These are phyloP conservation scores for Apodemus sylvaticus DNA, from an alignment of 2,113 vertebrate species.

Conservation along the genomic window DNA sequence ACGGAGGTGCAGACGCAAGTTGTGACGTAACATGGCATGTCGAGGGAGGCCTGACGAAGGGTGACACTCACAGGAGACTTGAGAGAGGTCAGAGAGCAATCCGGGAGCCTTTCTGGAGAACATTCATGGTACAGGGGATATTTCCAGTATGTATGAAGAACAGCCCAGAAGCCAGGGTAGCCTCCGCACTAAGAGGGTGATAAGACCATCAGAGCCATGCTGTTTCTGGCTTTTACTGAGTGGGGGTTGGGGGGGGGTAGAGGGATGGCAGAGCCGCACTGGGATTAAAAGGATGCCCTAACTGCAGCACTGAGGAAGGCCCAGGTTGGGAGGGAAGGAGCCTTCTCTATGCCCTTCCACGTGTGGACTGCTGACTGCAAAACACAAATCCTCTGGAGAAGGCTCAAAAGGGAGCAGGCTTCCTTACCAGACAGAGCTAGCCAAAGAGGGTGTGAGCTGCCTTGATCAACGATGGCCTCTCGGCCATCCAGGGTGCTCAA, in stretches of 20 bases:
- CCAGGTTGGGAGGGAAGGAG: not conserved
- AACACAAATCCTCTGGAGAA: not conserved
- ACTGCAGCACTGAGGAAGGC: not conserved
- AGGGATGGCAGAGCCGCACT: not conserved
- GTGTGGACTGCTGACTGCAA: not conserved
- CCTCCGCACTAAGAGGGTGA: not conserved
- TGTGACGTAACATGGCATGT: too few relatives aligned
- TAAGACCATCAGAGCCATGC: not conserved
- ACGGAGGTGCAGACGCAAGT: accelerated
- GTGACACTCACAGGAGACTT: not conserved
- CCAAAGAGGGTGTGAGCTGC: not conserved
- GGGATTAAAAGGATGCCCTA: not conserved
- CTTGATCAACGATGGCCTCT: not conserved
- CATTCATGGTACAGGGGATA: not conserved
- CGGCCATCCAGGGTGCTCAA: not conserved
- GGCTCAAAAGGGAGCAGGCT: not conserved
- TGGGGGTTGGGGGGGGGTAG: not conserved
- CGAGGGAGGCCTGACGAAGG: not conserved
- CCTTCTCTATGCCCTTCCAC: not conserved
- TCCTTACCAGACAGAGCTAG: not conserved
- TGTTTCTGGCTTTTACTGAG: not conserved
- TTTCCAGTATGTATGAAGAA: not conserved
- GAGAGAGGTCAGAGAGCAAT: not conserved
- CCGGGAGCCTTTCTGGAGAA: not conserved
- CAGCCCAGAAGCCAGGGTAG: not conserved